A percentile compares a stretch with the other conserved stretches of the same genome.
Conservation (phyloP, 2,888 invertebrate species). For the Drosophila kokeensis region DNA sequence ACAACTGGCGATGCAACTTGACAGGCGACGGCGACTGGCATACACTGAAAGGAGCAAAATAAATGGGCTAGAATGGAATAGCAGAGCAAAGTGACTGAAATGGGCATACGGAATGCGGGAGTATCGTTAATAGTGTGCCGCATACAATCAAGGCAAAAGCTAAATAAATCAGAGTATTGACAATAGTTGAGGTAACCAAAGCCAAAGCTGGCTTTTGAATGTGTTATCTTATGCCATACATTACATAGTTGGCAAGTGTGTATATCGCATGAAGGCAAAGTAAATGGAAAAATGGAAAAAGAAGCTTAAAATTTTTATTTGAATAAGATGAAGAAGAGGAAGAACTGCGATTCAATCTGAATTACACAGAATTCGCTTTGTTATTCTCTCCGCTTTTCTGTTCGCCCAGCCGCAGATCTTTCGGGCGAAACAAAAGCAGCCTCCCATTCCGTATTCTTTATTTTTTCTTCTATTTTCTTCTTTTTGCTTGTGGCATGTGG, state of each 20-base stretch:
- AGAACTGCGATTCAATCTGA: constrained; percentile 13
- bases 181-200: constrained; percentile 15
- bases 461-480: constrained; percentile 24
- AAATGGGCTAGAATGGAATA: constrained; percentile 46
- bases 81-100: constrained; percentile 5
- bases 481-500: constrained; percentile 44
- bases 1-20: constrained; percentile 66
- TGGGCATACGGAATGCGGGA: constrained; percentile 7
- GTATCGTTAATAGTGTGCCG: constrained; percentile 20
- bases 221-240: too few relatives aligned
- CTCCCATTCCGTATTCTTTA: constrained; percentile 15
- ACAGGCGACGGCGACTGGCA: constrained; percentile 62
- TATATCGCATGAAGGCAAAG: background rate
- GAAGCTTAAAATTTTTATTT: background rate
- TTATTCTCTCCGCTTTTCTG: constrained; percentile 2
- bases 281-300: background rate
- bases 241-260: background rate
- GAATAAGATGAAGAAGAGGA: background rate
- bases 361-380: constrained; percentile 11
- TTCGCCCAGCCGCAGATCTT: constrained; percentile 14
- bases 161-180: constrained; percentile 47
- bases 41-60: constrained; percentile 36
- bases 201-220: constrained; percentile 11
- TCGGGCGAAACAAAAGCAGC: constrained; percentile 35
- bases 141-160: constrained; percentile 16